phyloP scores from a whole-genome alignment of 2,888 invertebrate genomes.

The Anthophora plumipes region DNA sequence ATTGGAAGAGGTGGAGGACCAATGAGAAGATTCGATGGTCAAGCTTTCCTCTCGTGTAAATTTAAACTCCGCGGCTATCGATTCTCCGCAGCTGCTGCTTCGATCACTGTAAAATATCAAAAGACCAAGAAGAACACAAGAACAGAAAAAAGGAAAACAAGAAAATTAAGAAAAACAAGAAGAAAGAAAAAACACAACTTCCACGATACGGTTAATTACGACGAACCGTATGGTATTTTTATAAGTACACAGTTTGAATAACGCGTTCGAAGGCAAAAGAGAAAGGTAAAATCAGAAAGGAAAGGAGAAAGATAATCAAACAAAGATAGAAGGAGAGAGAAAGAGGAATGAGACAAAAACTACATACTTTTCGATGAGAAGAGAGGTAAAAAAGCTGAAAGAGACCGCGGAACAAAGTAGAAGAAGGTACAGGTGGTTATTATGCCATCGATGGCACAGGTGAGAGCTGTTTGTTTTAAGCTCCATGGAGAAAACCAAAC shows the following conservation, averaged over 20 bases:
- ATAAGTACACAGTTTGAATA: not conserved
- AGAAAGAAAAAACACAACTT: not conserved
- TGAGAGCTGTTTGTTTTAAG: conserved; percentile 75
- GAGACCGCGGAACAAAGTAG: conserved; percentile 9
- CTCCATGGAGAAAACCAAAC: conserved; percentile 73
- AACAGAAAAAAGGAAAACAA: too few species aligned
- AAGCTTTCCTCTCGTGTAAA: conserved; percentile 22
- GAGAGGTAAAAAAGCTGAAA: conserved; percentile 26
- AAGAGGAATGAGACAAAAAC: too few species aligned
- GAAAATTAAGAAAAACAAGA: too few species aligned
- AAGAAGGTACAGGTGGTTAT: conserved; percentile 72
- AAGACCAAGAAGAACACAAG: not conserved
- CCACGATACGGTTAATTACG: not conserved
- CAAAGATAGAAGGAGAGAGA: too few species aligned
- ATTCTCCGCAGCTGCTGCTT: conserved; percentile 6
- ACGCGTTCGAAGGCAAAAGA: not conserved
- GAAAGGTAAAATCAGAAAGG: not conserved
- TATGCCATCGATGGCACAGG: conserved; percentile 77
- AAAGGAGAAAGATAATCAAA: too few species aligned
- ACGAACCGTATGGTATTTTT: not conserved
- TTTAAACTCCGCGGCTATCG: conserved; percentile 11
- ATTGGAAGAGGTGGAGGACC: conserved; percentile 54
- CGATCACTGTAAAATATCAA: not conserved
- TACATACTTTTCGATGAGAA: not conserved
- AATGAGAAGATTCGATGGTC: conserved; percentile 27